These are phyloP conservation scores for Cydia fagiglandana DNA, from an alignment of 1,140 invertebrate genomes.

Conservation along the genomic window DNA sequence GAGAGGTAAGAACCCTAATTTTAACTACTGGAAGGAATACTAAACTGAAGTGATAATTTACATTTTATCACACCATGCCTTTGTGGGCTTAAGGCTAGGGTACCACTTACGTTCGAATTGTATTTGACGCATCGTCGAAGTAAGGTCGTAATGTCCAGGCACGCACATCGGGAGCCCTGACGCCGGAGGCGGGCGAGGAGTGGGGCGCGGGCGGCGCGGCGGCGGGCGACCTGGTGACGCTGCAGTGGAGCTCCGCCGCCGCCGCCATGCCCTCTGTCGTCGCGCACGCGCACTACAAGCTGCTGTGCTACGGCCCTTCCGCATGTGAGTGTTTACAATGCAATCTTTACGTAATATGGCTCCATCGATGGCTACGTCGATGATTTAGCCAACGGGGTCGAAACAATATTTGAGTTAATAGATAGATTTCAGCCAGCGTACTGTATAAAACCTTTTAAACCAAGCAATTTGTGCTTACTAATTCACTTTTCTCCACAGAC, in stretches of 20 bases:
- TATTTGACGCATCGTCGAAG: background rate
- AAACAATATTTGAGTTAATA: too few species aligned
- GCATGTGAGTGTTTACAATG: slow-evolving; percentile 61
- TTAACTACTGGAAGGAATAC: too few species aligned
- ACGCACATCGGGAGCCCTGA: slow-evolving; percentile 25
- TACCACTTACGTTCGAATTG: too few species aligned
- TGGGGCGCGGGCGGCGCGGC: slow-evolving; percentile 81
- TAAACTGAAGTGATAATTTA: too few species aligned
- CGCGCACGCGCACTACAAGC: slow-evolving; percentile 96
- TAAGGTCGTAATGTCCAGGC: slow-evolving; percentile 34
- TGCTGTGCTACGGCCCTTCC: slow-evolving; percentile 89
- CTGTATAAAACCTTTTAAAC: too few species aligned
- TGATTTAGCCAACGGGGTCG: too few species aligned
- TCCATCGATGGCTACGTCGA: too few species aligned
- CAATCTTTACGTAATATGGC: too few species aligned
- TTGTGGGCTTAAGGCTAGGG: too few species aligned
- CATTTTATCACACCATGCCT: too few species aligned
- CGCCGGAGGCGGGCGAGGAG: slow-evolving; percentile 34
- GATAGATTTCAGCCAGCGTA: too few species aligned
- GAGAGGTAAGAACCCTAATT: too few species aligned
- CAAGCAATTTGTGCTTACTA: background rate
- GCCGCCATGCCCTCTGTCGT: slow-evolving; percentile 93
- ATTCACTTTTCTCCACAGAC: slow-evolving; percentile 40
- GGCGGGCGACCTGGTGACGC: slow-evolving; percentile 77
- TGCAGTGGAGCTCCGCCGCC: slow-evolving; percentile 92